Percentiles rank a stretch among this genome's conserved stretches.
Evolutionary conservation across 2,888 invertebrate genomes (phyloP).

Genomic region (Tortrix viridana): DNA sequence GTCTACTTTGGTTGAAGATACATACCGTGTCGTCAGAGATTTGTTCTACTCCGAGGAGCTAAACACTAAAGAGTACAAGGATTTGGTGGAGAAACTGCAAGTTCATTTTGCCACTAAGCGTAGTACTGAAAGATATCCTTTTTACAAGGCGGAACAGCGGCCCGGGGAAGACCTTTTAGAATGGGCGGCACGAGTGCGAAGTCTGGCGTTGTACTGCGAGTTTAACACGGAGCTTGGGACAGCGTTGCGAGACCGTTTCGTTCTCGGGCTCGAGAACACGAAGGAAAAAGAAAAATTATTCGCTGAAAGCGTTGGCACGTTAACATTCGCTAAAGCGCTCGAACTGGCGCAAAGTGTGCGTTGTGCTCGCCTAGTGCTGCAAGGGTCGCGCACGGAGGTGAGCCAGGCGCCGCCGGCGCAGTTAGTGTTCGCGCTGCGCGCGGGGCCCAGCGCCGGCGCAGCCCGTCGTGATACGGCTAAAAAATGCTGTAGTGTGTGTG

Average conservation of each 20-base stretch:
- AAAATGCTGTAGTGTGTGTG: constrained; percentile 17
- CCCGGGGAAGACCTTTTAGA: constrained; percentile 40
- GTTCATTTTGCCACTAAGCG: constrained; percentile 29
- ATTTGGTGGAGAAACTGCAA: constrained; percentile 1
- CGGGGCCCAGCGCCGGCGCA: background rate
- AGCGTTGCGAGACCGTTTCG: constrained; percentile 39
- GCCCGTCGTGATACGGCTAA: too few relatives aligned
- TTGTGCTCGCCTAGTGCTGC: constrained; percentile 29
- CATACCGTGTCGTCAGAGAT: constrained; percentile 41
- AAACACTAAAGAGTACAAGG: constrained; percentile 16
- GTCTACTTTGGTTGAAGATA: constrained; percentile 41
- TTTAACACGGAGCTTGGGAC: constrained; percentile 34
- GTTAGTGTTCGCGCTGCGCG: background rate
- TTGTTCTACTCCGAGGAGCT: constrained; percentile 34
- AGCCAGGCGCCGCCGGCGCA: too few relatives aligned
- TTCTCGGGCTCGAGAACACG: constrained; percentile 39
- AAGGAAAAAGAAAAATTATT: constrained; percentile 42
- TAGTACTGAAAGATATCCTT: constrained; percentile 32
- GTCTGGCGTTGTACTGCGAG: constrained; percentile 33
- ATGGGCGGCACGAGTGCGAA: constrained; percentile 41
- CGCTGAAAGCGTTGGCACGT: constrained; percentile 22
- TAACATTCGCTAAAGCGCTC: constrained; percentile 39
- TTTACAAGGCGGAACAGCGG: constrained; percentile 39
- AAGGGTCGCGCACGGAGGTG: too few relatives aligned
- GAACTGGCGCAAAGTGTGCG: constrained; percentile 39